phyloP scores from a whole-genome alignment of 2,113 vertebrate species.

The Aegithalos caudatus region DNA sequence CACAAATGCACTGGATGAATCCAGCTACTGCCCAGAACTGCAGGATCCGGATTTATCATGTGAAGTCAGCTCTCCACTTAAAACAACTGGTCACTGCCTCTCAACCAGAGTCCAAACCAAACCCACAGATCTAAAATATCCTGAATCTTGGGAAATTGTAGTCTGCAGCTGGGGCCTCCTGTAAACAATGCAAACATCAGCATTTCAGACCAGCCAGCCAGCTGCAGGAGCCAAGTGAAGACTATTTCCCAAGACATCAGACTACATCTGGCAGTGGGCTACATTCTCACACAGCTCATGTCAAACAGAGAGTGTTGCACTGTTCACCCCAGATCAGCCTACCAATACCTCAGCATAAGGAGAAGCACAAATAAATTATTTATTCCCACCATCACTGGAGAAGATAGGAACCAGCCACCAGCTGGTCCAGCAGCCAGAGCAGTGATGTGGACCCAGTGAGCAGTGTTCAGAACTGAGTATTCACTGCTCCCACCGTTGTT shows the following conservation, averaged over 20 bases:
- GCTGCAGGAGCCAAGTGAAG: background rate
- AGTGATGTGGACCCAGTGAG: background rate
- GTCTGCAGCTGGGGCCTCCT: background rate
- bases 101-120: background rate
- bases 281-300: background rate
- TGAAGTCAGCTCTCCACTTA: background rate
- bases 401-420: background rate
- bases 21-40: background rate
- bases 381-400: background rate
- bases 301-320: background rate
- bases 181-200: constrained; percentile 3
- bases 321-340: background rate
- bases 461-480: background rate
- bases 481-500: background rate
- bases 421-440: background rate
- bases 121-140: constrained; percentile 7
- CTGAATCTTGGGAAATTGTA: background rate
- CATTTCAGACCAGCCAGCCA: constrained; percentile 16
- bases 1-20: background rate
- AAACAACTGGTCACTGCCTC: background rate
- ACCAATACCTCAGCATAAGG: background rate
- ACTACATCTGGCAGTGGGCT: background rate
- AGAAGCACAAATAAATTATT: background rate
- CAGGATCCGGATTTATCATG: background rate
- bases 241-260: background rate